These are phyloP conservation scores for Melolontha melolontha DNA, from an alignment of 2,888 invertebrate genomes.

Conservation along the genomic window DNA sequence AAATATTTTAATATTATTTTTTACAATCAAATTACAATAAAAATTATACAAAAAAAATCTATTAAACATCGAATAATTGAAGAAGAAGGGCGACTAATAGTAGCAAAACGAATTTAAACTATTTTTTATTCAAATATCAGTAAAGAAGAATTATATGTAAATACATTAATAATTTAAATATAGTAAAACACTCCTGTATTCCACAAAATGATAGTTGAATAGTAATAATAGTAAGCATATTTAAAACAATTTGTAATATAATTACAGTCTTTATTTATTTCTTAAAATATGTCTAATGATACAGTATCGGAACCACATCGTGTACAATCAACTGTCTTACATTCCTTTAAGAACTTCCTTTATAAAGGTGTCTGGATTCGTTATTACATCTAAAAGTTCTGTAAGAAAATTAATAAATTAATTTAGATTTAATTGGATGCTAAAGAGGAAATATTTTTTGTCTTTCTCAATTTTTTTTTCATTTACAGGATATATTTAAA, in stretches of 20 bases:
- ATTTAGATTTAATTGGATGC: background rate
- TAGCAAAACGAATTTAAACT: constrained; percentile 19
- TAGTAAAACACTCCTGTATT: constrained; percentile 40
- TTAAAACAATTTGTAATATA: constrained; percentile 46
- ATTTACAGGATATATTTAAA: no score
- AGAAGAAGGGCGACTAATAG: no score
- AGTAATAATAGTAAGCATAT: constrained; percentile 42
- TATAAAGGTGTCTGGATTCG: constrained; percentile 74
- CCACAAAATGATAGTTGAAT: constrained; percentile 37
- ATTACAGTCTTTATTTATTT: constrained; percentile 47
- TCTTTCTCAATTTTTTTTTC: no score
- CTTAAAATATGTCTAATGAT: constrained; percentile 45
- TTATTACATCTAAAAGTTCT: constrained; percentile 76
- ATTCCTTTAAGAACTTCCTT: constrained; percentile 68
- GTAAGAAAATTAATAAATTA: constrained; percentile 53
- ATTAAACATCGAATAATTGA: no score
- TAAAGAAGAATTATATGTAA: constrained; percentile 21
- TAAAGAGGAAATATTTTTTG: no score
- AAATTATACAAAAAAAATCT: no score
- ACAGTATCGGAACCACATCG: constrained; percentile 40
- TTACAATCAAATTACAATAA: no score
- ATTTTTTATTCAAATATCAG: constrained; percentile 29
- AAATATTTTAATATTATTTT: no score
- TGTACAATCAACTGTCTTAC: constrained; percentile 46
- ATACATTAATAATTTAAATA: constrained; percentile 42